Evolutionary conservation across 2,113 vertebrate species (phyloP), one percentile per base, ranked within the genome.

Genomic region (Amazona guildingii): DNA sequence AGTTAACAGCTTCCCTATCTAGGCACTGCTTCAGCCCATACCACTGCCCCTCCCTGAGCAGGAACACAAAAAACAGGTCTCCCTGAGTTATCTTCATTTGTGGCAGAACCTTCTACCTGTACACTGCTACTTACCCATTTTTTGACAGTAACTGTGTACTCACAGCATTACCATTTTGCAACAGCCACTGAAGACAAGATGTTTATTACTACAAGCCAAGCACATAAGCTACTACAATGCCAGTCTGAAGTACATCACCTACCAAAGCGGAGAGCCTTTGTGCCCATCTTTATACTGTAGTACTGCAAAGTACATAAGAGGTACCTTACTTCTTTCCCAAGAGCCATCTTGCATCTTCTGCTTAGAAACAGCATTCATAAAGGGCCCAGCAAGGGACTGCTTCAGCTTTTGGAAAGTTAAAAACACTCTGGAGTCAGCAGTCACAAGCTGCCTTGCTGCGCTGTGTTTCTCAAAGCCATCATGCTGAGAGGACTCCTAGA

Each of bases 401-500:
- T 68, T 55, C 37, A 73, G 48, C 9, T 83, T 66, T 17, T 10
- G 10, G 3, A 14, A 41, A 46, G 24, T 2, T 66, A 61, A 70
- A 90, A 90, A 48, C 63, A 72, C 9, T 17, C 51, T 25, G 3
- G 7, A 74, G 27, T 29, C 73, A 84, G 57, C 33, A 46, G 27
- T 6, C 17, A 24, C 52, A 81, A 48, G 29, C 4, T 2, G 4
- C 66, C 28, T 33, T 41, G 16, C 52, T n/a, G 29, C 17, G 35
- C 67, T 55, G 57, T 13, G 25, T 35, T 15, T 8, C 35, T 52
- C 27, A 66, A 75, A 84, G 31, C 18, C 66, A 57, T 18, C 29
- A 7, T 4, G 43, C 25, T 0, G 0, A 48, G 21, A 25, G 25
- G 14, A 44, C 15, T 75, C 54, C 63, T 11, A 9, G 6, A 70